Base-by-base conservation (phyloP, 2,888 invertebrate species). In the Crossocerus cetratus region DNA sequence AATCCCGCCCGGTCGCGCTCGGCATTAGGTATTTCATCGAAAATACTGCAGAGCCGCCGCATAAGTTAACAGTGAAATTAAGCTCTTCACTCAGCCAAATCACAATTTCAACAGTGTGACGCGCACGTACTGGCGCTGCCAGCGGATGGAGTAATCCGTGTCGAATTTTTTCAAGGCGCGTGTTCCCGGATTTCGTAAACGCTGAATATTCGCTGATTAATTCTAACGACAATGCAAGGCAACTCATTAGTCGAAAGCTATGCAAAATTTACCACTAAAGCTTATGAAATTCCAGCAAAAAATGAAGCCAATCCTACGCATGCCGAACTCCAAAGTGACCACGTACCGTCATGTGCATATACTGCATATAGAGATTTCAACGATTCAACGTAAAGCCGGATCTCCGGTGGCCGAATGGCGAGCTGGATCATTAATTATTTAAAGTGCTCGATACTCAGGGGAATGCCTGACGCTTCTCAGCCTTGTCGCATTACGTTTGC, bases 61-160 rank as follows among this genome's bases (percentile, higher is more conserved):
- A 49, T 49, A 49, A 49, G 49, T 49, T 49, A 32, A 49, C 49
- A n/a, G 49, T 14, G 14, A 49, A 49, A 49, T 49, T 49, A 49
- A 49, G 49, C 49, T 11, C 14, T 49, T 49, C 49, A 16, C 5
- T 4, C 49, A 4, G 13, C 32, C 14, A 49, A 49, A 49, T 49
- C 13, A 49, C 49, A 49, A 49, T 16, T 49, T 49, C 49, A 49
- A 16, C 16, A 16, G 49, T 49, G 3, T 32, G 32, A 32, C 32
- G 32, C 32, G 32, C 32, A 2, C 16, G 14, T 5, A n/a, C 14
- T 13, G 11, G 8, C 16, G 49, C 3, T 49, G 49, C n/a, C 49
- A 11, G 16, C 16, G 4, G 49, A 49, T 49, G 5, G 8, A 11
- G 5, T 49, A 49, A 49, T 49, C 49, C 49, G 3, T n/a, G 16